These are phyloP conservation scores for Bombus pyrosoma DNA, from an alignment of 1,140 invertebrate genomes.

Conservation along the genomic window DNA sequence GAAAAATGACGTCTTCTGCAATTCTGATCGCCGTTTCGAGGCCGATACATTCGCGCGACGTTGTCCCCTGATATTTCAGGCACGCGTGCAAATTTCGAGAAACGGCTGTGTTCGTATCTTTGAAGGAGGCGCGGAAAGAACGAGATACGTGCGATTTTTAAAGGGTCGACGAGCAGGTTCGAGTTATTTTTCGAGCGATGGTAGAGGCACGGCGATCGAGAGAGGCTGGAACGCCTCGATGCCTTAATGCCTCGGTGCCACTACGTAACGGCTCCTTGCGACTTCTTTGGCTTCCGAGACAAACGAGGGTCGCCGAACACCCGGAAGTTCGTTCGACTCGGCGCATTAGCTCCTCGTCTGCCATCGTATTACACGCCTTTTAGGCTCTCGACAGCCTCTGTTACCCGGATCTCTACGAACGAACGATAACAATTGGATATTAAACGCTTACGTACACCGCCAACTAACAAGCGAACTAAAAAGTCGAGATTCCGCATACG, in stretches of 20 bases:
- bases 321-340: slow-evolving; percentile 75
- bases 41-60: no score
- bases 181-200: slow-evolving; percentile 34
- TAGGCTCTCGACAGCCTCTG: slow-evolving; percentile 48
- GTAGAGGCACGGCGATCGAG: slow-evolving; percentile 42
- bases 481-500: no score
- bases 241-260: slow-evolving; percentile 49
- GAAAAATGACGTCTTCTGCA: no score
- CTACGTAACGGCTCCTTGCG: slow-evolving; percentile 73
- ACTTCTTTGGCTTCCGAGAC: slow-evolving; percentile 78
- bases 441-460: background rate
- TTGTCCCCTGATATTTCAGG: no score
- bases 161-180: background rate
- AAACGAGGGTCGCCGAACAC: slow-evolving; percentile 78
- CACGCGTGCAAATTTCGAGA: no score
- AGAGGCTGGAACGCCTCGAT: slow-evolving; percentile 30
- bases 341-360: slow-evolving; percentile 64
- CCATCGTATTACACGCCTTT: slow-evolving; percentile 56
- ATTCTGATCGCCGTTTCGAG: no score
- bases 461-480: fast-evolving
- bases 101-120: background rate
- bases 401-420: slow-evolving; percentile 43
- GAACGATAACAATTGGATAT: slow-evolving; percentile 35
- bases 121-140: background rate
- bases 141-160: background rate